Evolutionary conservation across 2,888 invertebrate species (phyloP), one percentile per base, ranked within the genome.

Genomic region (Biston betularia): DNA sequence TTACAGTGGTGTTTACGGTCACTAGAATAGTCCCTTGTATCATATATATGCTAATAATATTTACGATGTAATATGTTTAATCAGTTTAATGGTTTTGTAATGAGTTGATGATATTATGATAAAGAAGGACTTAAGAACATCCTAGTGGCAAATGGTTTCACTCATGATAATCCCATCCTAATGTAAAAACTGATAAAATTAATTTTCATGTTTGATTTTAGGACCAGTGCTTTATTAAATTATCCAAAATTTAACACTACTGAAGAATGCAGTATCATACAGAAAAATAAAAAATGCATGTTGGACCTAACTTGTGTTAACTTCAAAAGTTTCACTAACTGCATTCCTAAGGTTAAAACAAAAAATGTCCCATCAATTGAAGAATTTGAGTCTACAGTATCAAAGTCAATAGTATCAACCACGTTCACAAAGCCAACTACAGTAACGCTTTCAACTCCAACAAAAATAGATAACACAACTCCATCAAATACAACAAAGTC

Each of bases 241-340:
- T 40, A 66, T 53, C 38, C 50, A 6, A 15, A 6, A 8, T 48
- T 38, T 42, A 71, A 69, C n/a, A 40, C 14, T 14, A 59, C 69
- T 9, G 49, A 60, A 14, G 52, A 48, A 42, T 63, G 35, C 49
- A 60, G 50, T 9, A 62, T 35, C 0, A 15, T 71, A 11, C 9
- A 46, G 0, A 33, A 65, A 3, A 61, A 69, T 44, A 49, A 40
- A 24, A 12, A 62, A 11, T 73, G 72, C 61, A 40, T 68, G 34
- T 33, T 66, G 35, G 65, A 72, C 24, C 58, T 65, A 9, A 55
- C 10, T 6, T 63, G 63, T 12, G 14, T 14, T 45, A 10, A 14
- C 9, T 12, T 12, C 4, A 55, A 0, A 4, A 42, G 10, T 6
- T 3, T 33, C 0, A 33, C 53, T 11, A 4, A 15, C 1, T 40